Conservation (phyloP, 2,888 invertebrate genomes). For the Drosophila anomalata region DNA sequence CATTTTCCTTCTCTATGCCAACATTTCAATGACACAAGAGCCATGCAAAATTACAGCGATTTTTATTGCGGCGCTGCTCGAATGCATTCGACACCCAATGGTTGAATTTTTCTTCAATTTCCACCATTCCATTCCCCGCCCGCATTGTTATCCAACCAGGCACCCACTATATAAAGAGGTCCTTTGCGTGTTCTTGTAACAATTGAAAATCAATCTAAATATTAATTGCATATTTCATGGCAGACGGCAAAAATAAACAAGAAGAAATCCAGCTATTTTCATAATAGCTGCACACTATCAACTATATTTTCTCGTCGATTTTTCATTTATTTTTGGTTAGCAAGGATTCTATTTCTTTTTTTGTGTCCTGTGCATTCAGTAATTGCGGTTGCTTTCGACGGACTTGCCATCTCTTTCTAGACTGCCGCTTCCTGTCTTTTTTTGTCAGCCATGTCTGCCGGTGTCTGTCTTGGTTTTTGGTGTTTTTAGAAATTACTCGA, state of each 20-base stretch:
- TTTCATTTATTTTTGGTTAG: neutral
- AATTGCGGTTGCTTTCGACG: conserved; percentile 53
- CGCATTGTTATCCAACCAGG: neutral
- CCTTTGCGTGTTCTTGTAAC: conserved; percentile 46
- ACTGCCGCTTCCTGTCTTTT: conserved; percentile 1
- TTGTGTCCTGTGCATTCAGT: conserved; percentile 22
- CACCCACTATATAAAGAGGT: conserved; percentile 1
- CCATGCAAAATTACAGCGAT: conserved; percentile 70
- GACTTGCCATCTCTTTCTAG: conserved; percentile 7
- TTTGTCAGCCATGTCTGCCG: neutral
- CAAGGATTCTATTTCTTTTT: conserved; percentile 1
- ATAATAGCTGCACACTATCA: neutral
- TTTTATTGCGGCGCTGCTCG: conserved; percentile 73
- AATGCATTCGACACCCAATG: conserved; percentile 46
- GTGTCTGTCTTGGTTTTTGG: conserved; percentile 25
- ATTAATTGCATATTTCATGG: conserved; percentile 72
- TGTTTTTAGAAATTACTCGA: conserved; percentile 50
- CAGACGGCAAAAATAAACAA: conserved; percentile 26
- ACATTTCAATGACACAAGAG: conserved; percentile 32
- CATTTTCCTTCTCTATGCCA: conserved; percentile 17
- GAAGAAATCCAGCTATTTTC: neutral
- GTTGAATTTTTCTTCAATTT: conserved; percentile 15
- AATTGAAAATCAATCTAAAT: conserved; percentile 77
- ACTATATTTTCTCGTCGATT: neutral
- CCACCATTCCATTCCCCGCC: neutral